Evolutionary conservation across 2,113 vertebrate species (phyloP).

Genomic region (Columba livia): DNA sequence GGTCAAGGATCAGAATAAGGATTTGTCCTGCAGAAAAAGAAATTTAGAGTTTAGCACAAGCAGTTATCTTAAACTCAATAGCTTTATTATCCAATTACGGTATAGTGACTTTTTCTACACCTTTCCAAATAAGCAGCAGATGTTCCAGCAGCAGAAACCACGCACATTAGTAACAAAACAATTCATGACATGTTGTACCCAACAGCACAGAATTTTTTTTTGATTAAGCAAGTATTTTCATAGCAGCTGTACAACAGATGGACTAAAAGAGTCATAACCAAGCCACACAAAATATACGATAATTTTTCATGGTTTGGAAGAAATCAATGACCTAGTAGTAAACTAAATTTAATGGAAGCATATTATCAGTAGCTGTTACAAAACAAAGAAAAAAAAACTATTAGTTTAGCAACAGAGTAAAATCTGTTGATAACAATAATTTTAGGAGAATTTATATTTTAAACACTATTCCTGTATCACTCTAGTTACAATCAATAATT

Average conservation of each 20-base stretch:
- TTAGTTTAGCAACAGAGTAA: not conserved
- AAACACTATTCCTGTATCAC: not conserved
- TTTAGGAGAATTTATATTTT: not conserved
- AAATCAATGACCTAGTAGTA: not conserved
- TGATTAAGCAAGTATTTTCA: slow-evolving; percentile 49
- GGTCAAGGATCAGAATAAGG: not conserved
- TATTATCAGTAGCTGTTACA: not conserved
- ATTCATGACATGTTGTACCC: slow-evolving; percentile 34
- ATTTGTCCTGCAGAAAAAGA: slow-evolving; percentile 4
- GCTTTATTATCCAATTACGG: slow-evolving; percentile 41
- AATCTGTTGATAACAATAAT: not conserved
- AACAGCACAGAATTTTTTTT: slow-evolving; percentile 18
- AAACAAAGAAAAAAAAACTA: not conserved
- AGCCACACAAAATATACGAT: not conserved
- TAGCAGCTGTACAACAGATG: not conserved
- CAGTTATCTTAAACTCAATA: slow-evolving; percentile 27
- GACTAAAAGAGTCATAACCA: not conserved
- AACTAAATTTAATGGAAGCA: not conserved
- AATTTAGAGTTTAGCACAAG: not conserved
- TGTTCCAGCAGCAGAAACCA: not conserved
- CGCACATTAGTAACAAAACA: not conserved
- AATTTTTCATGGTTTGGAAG: not conserved
- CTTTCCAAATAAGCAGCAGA: slow-evolving; percentile 23
- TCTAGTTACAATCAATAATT: not conserved
- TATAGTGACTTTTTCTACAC: slow-evolving; percentile 25